Percentiles rank a stretch among this genome's conserved stretches.
Evolutionary conservation across 2,888 invertebrate species (phyloP).

Genomic region (Pteria penguin): DNA sequence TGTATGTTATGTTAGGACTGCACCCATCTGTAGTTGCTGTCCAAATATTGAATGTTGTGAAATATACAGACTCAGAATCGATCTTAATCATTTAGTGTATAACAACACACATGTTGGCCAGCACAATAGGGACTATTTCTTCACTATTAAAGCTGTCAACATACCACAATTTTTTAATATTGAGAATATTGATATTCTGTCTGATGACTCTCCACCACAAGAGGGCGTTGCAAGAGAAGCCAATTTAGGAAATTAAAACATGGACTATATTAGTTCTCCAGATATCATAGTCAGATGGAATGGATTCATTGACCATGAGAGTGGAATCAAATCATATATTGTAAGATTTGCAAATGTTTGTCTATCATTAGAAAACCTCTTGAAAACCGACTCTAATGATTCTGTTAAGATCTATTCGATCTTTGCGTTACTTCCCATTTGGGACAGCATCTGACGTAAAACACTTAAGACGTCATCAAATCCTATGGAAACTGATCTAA

Average conservation of each 20-base stretch:
- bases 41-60: constrained; percentile 54
- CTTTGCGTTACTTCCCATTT: no score
- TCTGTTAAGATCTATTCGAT: no score
- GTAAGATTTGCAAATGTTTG: constrained; percentile 45
- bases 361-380: no score
- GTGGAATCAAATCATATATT: constrained; percentile 53
- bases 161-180: constrained; percentile 46
- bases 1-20: no score
- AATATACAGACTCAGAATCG: constrained; percentile 40
- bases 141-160: constrained; percentile 56
- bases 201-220: constrained; percentile 55
- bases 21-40: no score
- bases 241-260: constrained; percentile 44
- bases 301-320: constrained; percentile 66
- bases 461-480: no score
- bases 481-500: no score
- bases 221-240: constrained; percentile 50
- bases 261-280: constrained; percentile 55
- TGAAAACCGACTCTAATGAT: no score
- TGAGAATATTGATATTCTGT: constrained; percentile 52
- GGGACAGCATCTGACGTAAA: no score
- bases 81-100: constrained; percentile 43
- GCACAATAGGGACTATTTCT: constrained; percentile 60
- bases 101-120: constrained; percentile 48
- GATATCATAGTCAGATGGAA: constrained; percentile 47